A percentile compares a stretch with the other conserved stretches of the same genome.
Evolutionary conservation across 2,113 vertebrate species (phyloP).

Genomic region (Microcebus ravelobensis): DNA sequence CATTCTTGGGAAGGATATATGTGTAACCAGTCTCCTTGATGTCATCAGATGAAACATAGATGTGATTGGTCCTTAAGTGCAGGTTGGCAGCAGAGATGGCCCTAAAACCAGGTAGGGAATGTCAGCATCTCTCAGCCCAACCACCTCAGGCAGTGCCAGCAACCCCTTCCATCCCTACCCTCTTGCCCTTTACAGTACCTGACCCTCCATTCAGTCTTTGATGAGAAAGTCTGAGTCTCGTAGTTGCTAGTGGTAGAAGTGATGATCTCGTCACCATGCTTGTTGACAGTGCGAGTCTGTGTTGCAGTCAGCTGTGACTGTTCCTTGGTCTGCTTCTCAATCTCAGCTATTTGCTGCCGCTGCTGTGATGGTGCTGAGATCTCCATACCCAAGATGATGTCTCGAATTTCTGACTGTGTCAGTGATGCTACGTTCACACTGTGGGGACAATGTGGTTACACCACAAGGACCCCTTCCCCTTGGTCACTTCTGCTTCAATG

Average conservation of each 20-base stretch:
- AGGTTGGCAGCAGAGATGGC: conserved; percentile 99
- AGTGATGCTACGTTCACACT: conserved; percentile 98
- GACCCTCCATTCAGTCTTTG: conserved; percentile 99
- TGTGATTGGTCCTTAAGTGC: conserved; percentile 98
- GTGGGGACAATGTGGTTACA: conserved; percentile 61
- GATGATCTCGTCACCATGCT: conserved; percentile 99
- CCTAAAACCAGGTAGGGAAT: conserved; percentile 78
- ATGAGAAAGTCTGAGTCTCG: conserved; percentile 99
- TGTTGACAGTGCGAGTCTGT: conserved; percentile 98
- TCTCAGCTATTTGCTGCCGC: conserved; percentile 99
- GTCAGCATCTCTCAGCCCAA: background rate
- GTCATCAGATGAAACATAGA: conserved; percentile 98
- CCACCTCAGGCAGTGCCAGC: rapidly evolving
- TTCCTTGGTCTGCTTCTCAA: conserved; percentile 99
- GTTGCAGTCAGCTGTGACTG: conserved; percentile 98
- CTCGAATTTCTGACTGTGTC: conserved; percentile 98
- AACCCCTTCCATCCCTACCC: background rate
- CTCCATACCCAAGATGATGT: conserved; percentile 99
- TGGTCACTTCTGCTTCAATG: background rate
- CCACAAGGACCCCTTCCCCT: background rate
- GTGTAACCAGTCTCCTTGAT: conserved; percentile 99
- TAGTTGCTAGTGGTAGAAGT: conserved; percentile 99
- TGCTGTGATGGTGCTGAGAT: conserved; percentile 99
- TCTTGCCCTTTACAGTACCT: conserved; percentile 85
- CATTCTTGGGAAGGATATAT: conserved; percentile 98